Percentiles rank a stretch among this genome's conserved stretches.
Conservation (phyloP, 2,797 vertebrate species). For the Pipistrellus pygmaeus region DNA sequence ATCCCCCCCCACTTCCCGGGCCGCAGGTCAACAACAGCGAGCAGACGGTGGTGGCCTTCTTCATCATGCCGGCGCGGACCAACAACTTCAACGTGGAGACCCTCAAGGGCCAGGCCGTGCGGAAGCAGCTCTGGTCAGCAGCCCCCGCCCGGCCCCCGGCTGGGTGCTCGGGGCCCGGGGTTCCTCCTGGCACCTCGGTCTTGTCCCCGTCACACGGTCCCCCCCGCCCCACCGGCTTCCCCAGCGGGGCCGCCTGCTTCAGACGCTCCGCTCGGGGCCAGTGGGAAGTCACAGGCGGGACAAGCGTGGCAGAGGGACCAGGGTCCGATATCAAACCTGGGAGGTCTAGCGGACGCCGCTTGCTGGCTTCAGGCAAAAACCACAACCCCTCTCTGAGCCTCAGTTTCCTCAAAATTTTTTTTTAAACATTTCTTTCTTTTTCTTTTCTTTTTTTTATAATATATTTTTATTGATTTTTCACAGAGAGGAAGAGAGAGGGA, state of each 20-base stretch:
- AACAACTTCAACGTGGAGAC: constrained; percentile 98
- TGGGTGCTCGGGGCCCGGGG: background rate
- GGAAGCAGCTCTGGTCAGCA: constrained; percentile 96
- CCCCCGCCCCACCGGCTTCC: background rate
- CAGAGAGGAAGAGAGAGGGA: too few relatives aligned
- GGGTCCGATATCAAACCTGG: background rate
- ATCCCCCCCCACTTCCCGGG: background rate
- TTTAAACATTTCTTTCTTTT: too few relatives aligned
- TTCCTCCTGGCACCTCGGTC: background rate
- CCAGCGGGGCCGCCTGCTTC: background rate
- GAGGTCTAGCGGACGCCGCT: background rate
- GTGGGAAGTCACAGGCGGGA: background rate
- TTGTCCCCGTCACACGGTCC: background rate
- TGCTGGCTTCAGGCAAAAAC: background rate
- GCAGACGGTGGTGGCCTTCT: constrained; percentile 93
- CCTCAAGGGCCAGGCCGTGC: constrained; percentile 95
- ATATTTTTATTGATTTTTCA: too few relatives aligned
- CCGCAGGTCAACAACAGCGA: constrained; percentile 94
- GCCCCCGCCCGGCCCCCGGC: fast-evolving
- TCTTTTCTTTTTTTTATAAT: too few relatives aligned
- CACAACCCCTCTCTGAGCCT: background rate
- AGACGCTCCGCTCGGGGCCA: background rate
- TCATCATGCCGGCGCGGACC: constrained; percentile 97
- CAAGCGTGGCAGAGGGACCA: background rate
- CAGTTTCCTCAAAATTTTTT: background rate